Base-by-base conservation (phyloP, 2,113 vertebrate species). In the Leuciscus idus region DNA sequence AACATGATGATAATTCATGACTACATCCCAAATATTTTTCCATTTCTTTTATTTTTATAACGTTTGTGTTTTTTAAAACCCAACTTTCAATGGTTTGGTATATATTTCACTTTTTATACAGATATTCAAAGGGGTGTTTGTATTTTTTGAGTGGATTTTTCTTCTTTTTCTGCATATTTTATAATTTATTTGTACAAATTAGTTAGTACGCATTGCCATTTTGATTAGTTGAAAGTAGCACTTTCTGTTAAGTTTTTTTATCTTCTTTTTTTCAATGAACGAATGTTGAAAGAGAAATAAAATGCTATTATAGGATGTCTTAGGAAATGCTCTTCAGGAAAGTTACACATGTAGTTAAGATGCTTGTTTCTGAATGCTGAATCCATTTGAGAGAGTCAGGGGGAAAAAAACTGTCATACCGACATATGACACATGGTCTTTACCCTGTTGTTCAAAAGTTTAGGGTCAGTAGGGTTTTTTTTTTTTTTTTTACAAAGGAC, bases 101-200 rank as follows among this genome's bases (percentile, higher is more conserved):
- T 93, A 92, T 91, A 92, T 93, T 79, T 91, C 91, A 52, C 78
- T 87, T 91, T 92, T 94, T 93, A 91, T 93, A 91, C 85, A 89
- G 73, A 86, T 89, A 80, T 87, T 87, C 84, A 91, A 89, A 75
- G 84, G 88, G 90, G 90, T 92, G 80, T 92, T 93, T 77, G 85
- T 87, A 80, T 83, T 91, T 90, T 92, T 90, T 85, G 88, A 88
- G 88, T 93, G 91, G 70, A 87, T 77, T 66, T 85, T 83, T 70
- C 50, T 23, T 57, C 83, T 68, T 74, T 77, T 75, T 87, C 81
- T 91, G 88, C 80, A 88, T 90, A 87, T 91, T 90, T 91, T 88
- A 90, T 90, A 88, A 90, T 84, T 88, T 83, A 89, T 90, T 74
- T 87, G 50, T 89, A 83, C 59, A 87, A 76, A 82, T 88, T 43